Evolutionary conservation across 2,888 invertebrate genomes (phyloP), one percentile per base, ranked within the genome.

Genomic region (Drosophila demipolita): DNA sequence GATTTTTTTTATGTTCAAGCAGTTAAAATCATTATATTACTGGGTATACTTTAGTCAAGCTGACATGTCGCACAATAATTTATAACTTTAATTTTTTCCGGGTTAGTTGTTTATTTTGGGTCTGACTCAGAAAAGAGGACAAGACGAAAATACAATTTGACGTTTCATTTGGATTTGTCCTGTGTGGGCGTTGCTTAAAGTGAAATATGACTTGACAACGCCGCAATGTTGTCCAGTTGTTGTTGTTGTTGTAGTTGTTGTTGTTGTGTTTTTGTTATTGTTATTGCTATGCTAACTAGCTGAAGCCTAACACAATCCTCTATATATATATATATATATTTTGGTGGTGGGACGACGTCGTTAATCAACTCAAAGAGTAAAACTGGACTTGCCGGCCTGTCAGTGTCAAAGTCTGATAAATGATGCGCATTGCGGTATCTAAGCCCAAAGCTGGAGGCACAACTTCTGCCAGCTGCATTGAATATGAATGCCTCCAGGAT

Each of bases 131-230:
- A 66, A 73, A 61, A 72, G 54, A 48, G 61, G 57, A 70, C 73
- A 79, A 59, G 63, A 73, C 74, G 71, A 81, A 84, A 82, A 84
- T 83, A 78, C 66, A 78, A 75, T 78, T 73, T 76, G 89, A 83
- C 73, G 59, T 89, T 87, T 83, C 79, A 85, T 89, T 87, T 76
- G 84, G 79, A 87, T 87, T 83, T 79, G 70, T 69, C 55, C 68
- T 35, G 38, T 55, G 68, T 77, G 72, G 85, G 89, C 70, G 89
- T 74, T 64, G 58, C 78, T 57, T 23, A 75, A 78, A 87, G 78
- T 85, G 87, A 85, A 89, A 85, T 87, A 89, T 87, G 87, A 89
- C 85, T 87, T 83, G 89, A 84, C 77, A 84, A 61, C 69, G 73
- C 60, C 62, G 54, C 71, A 74, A 54, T 73, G 66, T 66, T 71